phyloP scores from a whole-genome alignment of 2,797 vertebrate genomes.

The Poeciliopsis infans region DNA sequence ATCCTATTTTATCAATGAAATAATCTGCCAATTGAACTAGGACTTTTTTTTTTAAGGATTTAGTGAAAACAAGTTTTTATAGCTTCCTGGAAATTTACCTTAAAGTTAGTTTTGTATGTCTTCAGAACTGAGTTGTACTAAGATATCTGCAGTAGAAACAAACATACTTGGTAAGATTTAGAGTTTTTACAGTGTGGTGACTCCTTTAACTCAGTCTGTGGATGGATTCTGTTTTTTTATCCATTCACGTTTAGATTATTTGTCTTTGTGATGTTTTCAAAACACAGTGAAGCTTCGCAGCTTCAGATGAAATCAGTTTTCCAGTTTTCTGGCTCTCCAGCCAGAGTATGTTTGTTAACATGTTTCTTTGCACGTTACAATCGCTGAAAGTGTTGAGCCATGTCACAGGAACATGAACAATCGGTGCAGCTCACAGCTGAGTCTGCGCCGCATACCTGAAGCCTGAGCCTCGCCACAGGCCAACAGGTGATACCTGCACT shows the following conservation, averaged over 20 bases:
- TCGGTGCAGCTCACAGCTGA: background rate
- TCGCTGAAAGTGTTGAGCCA: background rate
- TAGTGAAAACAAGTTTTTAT: no score
- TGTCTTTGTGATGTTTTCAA: background rate
- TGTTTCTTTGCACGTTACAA: background rate
- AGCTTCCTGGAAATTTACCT: no score
- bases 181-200: background rate
- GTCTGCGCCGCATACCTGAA: background rate
- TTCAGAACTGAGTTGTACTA: no score
- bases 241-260: background rate
- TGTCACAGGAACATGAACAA: background rate
- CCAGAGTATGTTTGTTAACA: background rate
- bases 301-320: background rate
- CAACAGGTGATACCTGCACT: conserved; percentile 20
- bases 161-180: no score
- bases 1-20: no score
- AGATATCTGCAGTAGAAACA: no score
- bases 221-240: background rate
- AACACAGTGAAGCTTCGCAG: background rate
- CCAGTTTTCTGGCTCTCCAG: background rate
- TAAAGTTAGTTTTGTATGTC: no score
- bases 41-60: no score
- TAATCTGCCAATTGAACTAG: no score
- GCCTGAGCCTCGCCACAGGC: background rate
- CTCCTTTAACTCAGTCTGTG: background rate